phyloP scores from a whole-genome alignment of 2,113 vertebrate species.

The Speoplatyrhinus poulsoni region DNA sequence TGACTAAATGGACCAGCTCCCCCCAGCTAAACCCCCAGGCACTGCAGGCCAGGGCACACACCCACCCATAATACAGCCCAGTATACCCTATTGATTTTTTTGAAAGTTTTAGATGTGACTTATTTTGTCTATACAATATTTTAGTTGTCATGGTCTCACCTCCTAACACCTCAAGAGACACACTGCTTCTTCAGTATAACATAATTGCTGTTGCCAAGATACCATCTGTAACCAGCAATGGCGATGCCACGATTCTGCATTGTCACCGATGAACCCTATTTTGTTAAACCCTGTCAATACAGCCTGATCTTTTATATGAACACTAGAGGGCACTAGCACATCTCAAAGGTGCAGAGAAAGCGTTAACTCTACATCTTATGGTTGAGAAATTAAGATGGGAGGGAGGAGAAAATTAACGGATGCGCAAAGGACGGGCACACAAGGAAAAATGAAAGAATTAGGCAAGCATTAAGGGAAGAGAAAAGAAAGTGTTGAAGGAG shows the following conservation, averaged over 20 bases:
- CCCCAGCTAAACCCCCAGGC: too few relatives aligned
- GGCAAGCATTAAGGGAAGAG: not conserved
- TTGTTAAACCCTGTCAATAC: too few relatives aligned
- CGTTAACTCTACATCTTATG: too few relatives aligned
- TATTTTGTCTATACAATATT: too few relatives aligned
- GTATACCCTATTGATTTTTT: too few relatives aligned
- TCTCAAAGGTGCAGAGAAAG: conserved; percentile 22
- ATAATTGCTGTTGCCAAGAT: too few relatives aligned
- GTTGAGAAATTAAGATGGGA: not conserved
- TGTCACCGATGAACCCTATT: too few relatives aligned
- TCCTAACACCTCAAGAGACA: not conserved
- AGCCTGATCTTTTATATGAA: conserved; percentile 46
- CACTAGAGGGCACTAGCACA: conserved; percentile 66
- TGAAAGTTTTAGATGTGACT: not conserved
- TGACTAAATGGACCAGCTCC: too few relatives aligned
- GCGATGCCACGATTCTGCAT: too few relatives aligned
- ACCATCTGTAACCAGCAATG: too few relatives aligned
- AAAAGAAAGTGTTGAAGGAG: not conserved
- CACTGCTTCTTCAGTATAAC: not conserved
- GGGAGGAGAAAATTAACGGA: not conserved
- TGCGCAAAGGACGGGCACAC: not conserved
- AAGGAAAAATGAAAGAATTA: not conserved
- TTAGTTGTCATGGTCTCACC: not conserved
- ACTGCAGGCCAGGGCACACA: too few relatives aligned
- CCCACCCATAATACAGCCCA: too few relatives aligned